Conservation (phyloP, 1,140 invertebrate species). For the Centruroides vittatus region DNA sequence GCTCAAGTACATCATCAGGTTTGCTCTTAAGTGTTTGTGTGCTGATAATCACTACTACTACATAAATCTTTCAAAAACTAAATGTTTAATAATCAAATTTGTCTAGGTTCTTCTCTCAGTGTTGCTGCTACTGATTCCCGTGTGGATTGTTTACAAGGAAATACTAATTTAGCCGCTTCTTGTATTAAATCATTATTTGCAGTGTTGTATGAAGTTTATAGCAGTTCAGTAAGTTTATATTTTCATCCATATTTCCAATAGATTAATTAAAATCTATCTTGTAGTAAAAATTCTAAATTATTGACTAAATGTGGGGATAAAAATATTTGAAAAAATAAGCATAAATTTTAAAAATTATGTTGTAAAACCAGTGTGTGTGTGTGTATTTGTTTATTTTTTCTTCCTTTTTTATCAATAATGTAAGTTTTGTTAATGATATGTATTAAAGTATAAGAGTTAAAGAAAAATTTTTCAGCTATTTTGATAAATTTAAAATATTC, state of each 20-base stretch:
- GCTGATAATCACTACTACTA: too few relatives aligned
- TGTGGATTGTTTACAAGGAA: conserved; percentile 46
- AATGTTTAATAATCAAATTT: not conserved
- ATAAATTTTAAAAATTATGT: too few relatives aligned
- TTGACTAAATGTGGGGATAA: too few relatives aligned
- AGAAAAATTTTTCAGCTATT: too few relatives aligned
- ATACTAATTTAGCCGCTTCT: conserved; percentile 51
- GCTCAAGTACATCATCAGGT: conserved; percentile 7
- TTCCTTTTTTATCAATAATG: too few relatives aligned
- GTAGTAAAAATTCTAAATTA: not conserved
- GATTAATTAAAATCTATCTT: not conserved
- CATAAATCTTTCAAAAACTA: not conserved
- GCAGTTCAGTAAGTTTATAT: conserved; percentile 50
- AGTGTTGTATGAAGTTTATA: conserved; percentile 86
- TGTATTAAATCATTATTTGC: conserved; percentile 82
- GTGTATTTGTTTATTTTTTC: too few relatives aligned
- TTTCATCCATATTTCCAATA: too few relatives aligned
- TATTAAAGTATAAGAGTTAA: too few relatives aligned
- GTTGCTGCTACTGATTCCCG: conserved; percentile 38
- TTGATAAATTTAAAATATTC: too few relatives aligned
- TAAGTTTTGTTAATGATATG: too few relatives aligned
- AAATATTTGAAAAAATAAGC: too few relatives aligned
- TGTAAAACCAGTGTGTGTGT: too few relatives aligned
- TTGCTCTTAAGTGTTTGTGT: not conserved
- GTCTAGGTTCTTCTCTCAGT: conserved; percentile 14